These are phyloP conservation scores for Danionella cerebrum DNA, from an alignment of 2,113 vertebrate genomes.

Conservation along the genomic window DNA sequence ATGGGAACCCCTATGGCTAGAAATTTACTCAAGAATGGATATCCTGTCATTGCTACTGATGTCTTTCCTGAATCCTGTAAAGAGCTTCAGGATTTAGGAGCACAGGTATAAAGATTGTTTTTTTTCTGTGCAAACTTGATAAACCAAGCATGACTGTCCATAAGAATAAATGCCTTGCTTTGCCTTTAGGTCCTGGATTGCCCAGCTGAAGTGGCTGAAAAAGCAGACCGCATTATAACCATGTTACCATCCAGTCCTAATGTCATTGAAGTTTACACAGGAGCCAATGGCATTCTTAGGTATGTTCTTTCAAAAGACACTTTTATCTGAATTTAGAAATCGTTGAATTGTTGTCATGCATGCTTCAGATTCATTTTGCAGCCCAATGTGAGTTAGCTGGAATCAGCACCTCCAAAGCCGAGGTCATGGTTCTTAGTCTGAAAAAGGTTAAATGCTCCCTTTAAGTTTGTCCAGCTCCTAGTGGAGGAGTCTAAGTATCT, in stretches of 20 bases:
- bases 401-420: too few species aligned
- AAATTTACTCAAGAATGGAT: conserved; percentile 90
- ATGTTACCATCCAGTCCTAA: conserved; percentile 93
- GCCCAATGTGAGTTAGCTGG: too few species aligned
- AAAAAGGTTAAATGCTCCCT: too few species aligned
- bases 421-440: too few species aligned
- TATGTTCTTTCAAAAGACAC: conserved; percentile 47
- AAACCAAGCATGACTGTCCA: too few species aligned
- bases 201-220: conserved; percentile 88
- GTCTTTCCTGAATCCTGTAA: conserved; percentile 93
- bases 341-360: too few species aligned
- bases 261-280: conserved; percentile 83
- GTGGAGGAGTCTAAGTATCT: too few species aligned
- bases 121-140: too few species aligned
- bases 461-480: too few species aligned
- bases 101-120: conserved; percentile 69
- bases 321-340: background rate
- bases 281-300: conserved; percentile 89
- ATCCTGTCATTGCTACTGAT: conserved; percentile 86
- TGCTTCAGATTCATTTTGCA: too few species aligned
- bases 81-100: conserved; percentile 83
- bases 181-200: conserved; percentile 78
- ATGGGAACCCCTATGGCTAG: conserved; percentile 98
- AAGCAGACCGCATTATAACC: conserved; percentile 90
- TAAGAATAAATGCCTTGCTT: background rate